Evolutionary conservation across 2,797 vertebrate species (phyloP), one percentile per base, ranked within the genome.

Genomic region (Trachurus trachurus): DNA sequence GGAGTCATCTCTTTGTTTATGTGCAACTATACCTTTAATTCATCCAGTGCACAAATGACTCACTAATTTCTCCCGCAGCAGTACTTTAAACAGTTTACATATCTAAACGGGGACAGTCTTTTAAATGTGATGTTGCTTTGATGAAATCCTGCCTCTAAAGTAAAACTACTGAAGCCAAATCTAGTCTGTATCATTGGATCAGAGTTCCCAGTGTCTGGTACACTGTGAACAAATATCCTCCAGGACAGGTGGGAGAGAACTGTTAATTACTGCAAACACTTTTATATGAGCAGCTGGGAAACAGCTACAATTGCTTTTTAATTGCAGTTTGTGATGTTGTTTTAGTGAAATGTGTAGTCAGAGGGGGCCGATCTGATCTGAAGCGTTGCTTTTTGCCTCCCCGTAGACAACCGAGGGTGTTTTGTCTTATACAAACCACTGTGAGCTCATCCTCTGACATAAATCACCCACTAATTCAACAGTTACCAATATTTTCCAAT

Each of bases 171-270:
- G 0, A n/a, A 56, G 57, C n/a, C 63, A 67, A 37, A 68, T 47
- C 64, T 53, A 54, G 45, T 37, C 4, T 12, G 5, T 11, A 17
- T 65, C 17, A 47, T 12, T 60, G 65, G 63, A 72, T 44, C 66
- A 21, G 16, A 34, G 26, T 37, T 60, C 54, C 34, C 47, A 63
- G 10, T 63, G 68, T 45, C 60, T 29, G 4, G 58, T 11, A 47
- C 57, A 74, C 21, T 40, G 68, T 52, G 54, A 60, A 52, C 34
- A 68, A 0, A 45, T 67, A 78, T 71, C 66, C 34, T 66, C 1
- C 26, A 52, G 44, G 8, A 61, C 52, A 34, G 19, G 1, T 44
- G 26, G 19, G 1, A 59, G 4, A 29, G 58, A 10, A 6, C 7
- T n/a, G 42, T 64, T 31, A 22, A 66, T 66, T 26, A 11, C 1